These are phyloP conservation scores for Stenurella melanura DNA, from an alignment of 2,888 invertebrate species.

Conservation along the genomic window DNA sequence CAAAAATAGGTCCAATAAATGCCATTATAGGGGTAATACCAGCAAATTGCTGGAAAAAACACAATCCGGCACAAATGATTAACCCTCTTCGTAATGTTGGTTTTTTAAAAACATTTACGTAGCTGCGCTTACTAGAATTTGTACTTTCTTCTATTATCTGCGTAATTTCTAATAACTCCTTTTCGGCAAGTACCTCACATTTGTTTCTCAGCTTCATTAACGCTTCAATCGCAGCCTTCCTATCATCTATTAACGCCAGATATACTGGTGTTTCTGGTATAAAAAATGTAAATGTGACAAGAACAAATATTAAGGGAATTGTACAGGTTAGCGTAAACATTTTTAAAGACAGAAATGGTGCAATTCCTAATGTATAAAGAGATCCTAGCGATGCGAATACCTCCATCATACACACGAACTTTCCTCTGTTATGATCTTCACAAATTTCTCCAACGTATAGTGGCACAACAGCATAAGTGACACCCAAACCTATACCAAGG, in stretches of 20 bases:
- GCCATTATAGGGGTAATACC: slow-evolving; percentile 87
- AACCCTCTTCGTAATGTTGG: slow-evolving; percentile 74
- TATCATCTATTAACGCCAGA: slow-evolving; percentile 71
- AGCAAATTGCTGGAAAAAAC: slow-evolving; percentile 88
- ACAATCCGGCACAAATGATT: slow-evolving; percentile 81
- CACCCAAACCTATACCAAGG: slow-evolving; percentile 80
- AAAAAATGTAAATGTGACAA: slow-evolving; percentile 37
- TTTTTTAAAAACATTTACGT: slow-evolving; percentile 40
- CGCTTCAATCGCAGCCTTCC: slow-evolving; percentile 78
- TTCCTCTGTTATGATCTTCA: slow-evolving; percentile 85
- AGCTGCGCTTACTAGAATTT: slow-evolving; percentile 21
- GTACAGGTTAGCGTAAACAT: slow-evolving; percentile 48
- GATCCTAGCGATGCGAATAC: slow-evolving; percentile 48
- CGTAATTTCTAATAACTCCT: slow-evolving; percentile 47
- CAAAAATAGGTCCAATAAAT: slow-evolving; percentile 83
- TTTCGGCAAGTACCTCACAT: slow-evolving; percentile 32
- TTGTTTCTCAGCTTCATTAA: slow-evolving; percentile 45
- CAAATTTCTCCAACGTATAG: slow-evolving; percentile 91
- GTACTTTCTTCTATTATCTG: slow-evolving; percentile 38
- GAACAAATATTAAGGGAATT: slow-evolving; percentile 46
- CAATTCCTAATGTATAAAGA: slow-evolving; percentile 50
- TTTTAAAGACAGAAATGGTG: slow-evolving; percentile 50
- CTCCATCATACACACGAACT: slow-evolving; percentile 74
- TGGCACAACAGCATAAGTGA: slow-evolving; percentile 82
- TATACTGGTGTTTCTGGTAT: slow-evolving; percentile 57